Evolutionary conservation across 2,113 vertebrate genomes (phyloP), one percentile per base, ranked within the genome.

Genomic region (Corythoichthys intestinalis): DNA sequence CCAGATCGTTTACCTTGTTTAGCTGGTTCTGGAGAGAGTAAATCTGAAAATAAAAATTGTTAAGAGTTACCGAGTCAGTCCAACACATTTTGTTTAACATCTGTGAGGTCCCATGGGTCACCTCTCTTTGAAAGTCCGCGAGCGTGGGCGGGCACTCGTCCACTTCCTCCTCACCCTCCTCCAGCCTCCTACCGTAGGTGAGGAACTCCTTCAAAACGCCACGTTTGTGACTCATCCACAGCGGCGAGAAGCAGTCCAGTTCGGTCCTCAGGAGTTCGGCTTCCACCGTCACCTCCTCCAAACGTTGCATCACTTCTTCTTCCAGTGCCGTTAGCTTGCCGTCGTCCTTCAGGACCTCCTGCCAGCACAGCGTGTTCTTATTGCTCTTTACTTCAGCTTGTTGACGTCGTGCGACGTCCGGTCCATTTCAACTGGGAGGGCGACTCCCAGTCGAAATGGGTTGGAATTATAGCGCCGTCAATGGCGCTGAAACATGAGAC

Each of bases 121-220:
- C 83, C 81, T 78, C 70, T 63, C 72, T 78, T 56, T 65, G 63
- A 67, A 87, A 85, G 62, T 84, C 81, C 13, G 58, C 75, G 2
- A 83, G 71, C 15, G 66, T 79, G 35, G 80, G 79, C 0, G 72
- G 70, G 20, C 50, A n/a, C 28, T 70, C 39, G 0, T 53, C 61
- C 0, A 66, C 38, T 8, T 85, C 76, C 12, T 64, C 49, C 46
- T 77, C 78, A 0, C 75, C 74, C 0, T 70, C n/a, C 11, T 34
- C 14, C 54, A 81, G 76, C 59, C 56, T 65, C 34, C 69, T 41
- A 41, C 84, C 20, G 2, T 86, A 82, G 3, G 46, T 58, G 39
- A 86, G 63, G 70, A 86, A 83, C 48, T 82, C 76, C 37, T 77
- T 38, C 64, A 86, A 74, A 39, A 76, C 63, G 0, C 1, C 37